Base-by-base conservation (phyloP, 1,140 invertebrate species). In the Augochlora pura region DNA sequence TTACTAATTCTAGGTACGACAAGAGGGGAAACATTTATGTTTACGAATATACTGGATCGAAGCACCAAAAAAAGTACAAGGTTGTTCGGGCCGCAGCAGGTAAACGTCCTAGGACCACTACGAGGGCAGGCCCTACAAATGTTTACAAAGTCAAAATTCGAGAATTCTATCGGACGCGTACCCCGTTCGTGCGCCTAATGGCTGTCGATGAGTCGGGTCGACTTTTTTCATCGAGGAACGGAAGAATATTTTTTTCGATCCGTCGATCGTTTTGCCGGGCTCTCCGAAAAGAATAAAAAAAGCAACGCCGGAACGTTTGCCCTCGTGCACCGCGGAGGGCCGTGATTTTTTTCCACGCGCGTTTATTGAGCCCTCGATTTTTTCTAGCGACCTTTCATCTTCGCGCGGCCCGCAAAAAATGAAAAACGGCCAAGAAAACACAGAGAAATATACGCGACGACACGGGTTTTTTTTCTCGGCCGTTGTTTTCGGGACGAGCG, bases 341-440 rank as follows among this genome's bases (percentile, higher is more conserved):
- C n/a, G 21, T 25, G 39, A 32, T 81, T 59, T 68, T 73, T 69
- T 63, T 21, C 54, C 8, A 73, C 57, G 39, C 49, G 42, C 52
- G 14, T 78, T 86, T 82, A 82, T 79, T 72, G 64, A 23, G 10
- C 6, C 16, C 1, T 18, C 14, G 27, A 54, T 60, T 69, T 70
- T 70, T 81, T 80, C 14, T 16, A 5, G 60, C 12, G 18, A n/a
- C 21, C 12, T 49, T 7, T n/a, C 54, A 23, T 16, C 16, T 8
- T 27, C 7, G 21, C 54, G 12, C 12, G 14, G 14, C 4, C 18
- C 4, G 52, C 42, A 46, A 42, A 38, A 9, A 46, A 18, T 39
- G 18, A 21, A 63, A 63, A 62, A 7, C 21, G 54, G n/a, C 4
- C 21, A 9, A 57, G 8, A 42, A 42, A 60, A 39, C 5, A 62